Percentiles rank a stretch among this genome's conserved stretches.
Evolutionary conservation across 1,140 invertebrate genomes (phyloP).

Genomic region (Hydropsyche tenuis): DNA sequence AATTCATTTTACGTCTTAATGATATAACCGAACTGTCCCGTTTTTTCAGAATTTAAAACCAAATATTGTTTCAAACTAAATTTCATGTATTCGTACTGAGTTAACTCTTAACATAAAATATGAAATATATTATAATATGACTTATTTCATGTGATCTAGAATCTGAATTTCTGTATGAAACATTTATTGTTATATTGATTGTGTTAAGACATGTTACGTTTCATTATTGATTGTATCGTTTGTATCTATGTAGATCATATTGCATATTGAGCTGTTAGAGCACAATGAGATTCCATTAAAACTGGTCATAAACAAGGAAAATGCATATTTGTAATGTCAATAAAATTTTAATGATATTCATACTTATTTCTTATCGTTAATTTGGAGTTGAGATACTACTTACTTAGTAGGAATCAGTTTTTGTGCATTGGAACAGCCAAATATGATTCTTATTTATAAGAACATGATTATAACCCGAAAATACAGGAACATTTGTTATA

Average conservation of each 20-base stretch:
- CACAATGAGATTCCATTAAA: conserved; percentile 18
- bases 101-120: not conserved
- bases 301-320: not conserved
- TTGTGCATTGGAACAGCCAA: conserved; percentile 41
- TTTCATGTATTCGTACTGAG: not conserved
- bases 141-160: not conserved
- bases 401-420: conserved; percentile 37
- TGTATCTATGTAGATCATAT: conserved; percentile 35
- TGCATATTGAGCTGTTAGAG: conserved; percentile 34
- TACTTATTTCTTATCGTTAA: conserved; percentile 12
- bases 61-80: not conserved
- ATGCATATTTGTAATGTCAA: too few relatives aligned
- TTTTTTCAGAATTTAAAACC: not conserved
- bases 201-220: conserved; percentile 33
- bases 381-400: not conserved
- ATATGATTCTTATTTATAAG: conserved; percentile 45
- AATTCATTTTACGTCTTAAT: too few relatives aligned
- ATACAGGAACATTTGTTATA: conserved; percentile 49
- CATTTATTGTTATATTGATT: conserved; percentile 30
- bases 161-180: conserved; percentile 20
- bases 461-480: conserved; percentile 45
- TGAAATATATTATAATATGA: not conserved
- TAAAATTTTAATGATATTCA: too few relatives aligned
- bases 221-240: conserved; percentile 32
- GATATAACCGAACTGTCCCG: too few relatives aligned